Evolutionary conservation across 1,140 invertebrate genomes (phyloP), one percentile per base, ranked within the genome.

Genomic region (Musca vetustissima): DNA sequence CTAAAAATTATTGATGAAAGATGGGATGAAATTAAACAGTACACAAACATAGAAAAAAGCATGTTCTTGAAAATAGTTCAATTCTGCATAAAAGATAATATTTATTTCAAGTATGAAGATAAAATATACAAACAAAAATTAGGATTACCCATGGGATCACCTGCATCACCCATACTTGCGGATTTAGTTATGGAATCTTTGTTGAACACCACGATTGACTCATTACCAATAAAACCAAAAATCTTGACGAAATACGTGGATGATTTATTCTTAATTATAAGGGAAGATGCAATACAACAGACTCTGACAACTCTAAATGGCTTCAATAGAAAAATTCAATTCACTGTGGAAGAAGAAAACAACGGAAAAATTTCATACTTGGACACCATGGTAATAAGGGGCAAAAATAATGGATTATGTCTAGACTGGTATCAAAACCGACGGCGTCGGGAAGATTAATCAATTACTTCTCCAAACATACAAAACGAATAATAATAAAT

Each of bases 291-390:
- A 4, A 19, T 50, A 50, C 15, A 50, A 19, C 2, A 19, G 4
- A 50, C 19, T 19, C 19, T 50, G 48, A 50, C 48, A 4, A 50
- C 2, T 4, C 13, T 50, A 13, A 50, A 50, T 50, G 13, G 19
- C 13, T 15, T 50, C 4, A 15, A 50, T 19, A n/a, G 4, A n/a
- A 50, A 13, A 3, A 50, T 50, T 4, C 3, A 50, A 50, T 50
- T 50, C 13, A 50, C 48, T n/a, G 2, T 50, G 19, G 48, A 50
- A 13, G 48, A 50, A 19, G 48, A 50, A 50, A 15, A 4, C 2
- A 13, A 50, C 19, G 48, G 19, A 47, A 55, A 66, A 59, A 28
- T 48, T 2, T 19, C 24, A 55, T 67, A 67, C 36, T 67, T 19
- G 14, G 48, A 50, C 48, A 50, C 48, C 15, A 4, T 19, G 13